phyloP scores from a whole-genome alignment of 2,888 invertebrate species.

The Megaustenia siamemsis region DNA sequence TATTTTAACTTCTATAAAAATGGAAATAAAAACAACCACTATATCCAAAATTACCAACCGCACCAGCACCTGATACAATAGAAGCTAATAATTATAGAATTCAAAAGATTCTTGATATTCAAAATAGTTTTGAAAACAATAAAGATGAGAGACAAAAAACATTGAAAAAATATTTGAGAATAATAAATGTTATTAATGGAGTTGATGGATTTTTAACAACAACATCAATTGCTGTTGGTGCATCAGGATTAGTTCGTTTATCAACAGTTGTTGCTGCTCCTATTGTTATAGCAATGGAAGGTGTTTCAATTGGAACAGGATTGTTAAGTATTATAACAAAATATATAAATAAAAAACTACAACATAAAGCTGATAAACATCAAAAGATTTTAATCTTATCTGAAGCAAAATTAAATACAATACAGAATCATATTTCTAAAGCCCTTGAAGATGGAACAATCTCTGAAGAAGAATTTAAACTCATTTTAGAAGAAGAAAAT shows the following conservation, averaged over 20 bases:
- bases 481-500: conserved; percentile 22
- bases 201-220: conserved; percentile 1
- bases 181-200: neutral
- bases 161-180: conserved; percentile 16
- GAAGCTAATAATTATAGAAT: conserved; percentile 25
- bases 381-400: conserved; percentile 16
- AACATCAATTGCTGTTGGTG: neutral
- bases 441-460: too few relatives aligned
- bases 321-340: neutral
- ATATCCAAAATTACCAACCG: too few relatives aligned
- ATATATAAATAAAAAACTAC: conserved; percentile 31
- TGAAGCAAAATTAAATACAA: conserved; percentile 9
- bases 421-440: too few relatives aligned
- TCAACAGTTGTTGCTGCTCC: conserved; percentile 5
- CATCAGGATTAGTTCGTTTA: neutral
- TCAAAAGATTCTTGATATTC: conserved; percentile 33
- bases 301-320: neutral
- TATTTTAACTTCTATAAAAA: neutral
- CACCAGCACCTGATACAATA: conserved; percentile 4
- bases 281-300: conserved; percentile 8
- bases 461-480: neutral
- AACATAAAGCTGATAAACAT: conserved; percentile 29
- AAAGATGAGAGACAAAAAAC: conserved; percentile 1
- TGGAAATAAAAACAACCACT: too few relatives aligned
- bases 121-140: conserved; percentile 22